Conservation (phyloP, 2,888 invertebrate species). For the Melipona beecheii region DNA sequence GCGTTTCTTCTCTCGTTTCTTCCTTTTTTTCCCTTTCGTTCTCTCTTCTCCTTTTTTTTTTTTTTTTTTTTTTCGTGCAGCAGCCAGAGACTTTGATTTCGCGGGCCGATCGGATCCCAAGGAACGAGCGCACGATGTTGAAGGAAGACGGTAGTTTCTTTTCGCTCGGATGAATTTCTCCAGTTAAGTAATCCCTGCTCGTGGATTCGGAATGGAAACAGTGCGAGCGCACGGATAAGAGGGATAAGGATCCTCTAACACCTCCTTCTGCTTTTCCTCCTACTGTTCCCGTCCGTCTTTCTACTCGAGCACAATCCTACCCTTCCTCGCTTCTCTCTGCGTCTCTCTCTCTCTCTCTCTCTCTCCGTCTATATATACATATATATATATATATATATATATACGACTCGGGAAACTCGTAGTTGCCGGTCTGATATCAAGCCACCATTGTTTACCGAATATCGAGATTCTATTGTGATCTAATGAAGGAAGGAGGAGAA, state of each 20-base stretch:
- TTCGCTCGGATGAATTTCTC: slow-evolving; percentile 72
- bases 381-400: neutral
- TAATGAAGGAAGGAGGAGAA: slow-evolving; percentile 14
- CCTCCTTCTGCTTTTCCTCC: slow-evolving; percentile 64
- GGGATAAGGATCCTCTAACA: slow-evolving; percentile 72
- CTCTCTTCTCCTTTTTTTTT: neutral
- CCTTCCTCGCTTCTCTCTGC: slow-evolving; percentile 23
- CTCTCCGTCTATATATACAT: neutral
- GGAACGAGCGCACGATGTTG: slow-evolving; percentile 27
- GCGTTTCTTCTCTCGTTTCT: neutral
- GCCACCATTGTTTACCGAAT: slow-evolving; percentile 68
- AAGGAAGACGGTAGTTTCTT: slow-evolving; percentile 55
- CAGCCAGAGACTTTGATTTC: slow-evolving; percentile 44
- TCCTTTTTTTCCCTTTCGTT: too few species aligned
- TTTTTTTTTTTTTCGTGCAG: slow-evolving; percentile 19
- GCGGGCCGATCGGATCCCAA: slow-evolving; percentile 47
- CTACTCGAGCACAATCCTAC: slow-evolving; percentile 39
- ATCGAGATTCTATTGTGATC: slow-evolving; percentile 63
- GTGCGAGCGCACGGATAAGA: slow-evolving; percentile 70
- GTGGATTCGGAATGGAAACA: slow-evolving; percentile 74
- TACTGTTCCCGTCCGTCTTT: slow-evolving; percentile 43
- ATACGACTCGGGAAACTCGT: slow-evolving; percentile 43
- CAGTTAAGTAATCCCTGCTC: slow-evolving; percentile 75
- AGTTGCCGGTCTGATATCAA: slow-evolving; percentile 58
- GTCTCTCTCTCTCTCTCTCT: too few species aligned